Base-by-base conservation (phyloP, 2,797 vertebrate species). In the Macropodus opercularis region DNA sequence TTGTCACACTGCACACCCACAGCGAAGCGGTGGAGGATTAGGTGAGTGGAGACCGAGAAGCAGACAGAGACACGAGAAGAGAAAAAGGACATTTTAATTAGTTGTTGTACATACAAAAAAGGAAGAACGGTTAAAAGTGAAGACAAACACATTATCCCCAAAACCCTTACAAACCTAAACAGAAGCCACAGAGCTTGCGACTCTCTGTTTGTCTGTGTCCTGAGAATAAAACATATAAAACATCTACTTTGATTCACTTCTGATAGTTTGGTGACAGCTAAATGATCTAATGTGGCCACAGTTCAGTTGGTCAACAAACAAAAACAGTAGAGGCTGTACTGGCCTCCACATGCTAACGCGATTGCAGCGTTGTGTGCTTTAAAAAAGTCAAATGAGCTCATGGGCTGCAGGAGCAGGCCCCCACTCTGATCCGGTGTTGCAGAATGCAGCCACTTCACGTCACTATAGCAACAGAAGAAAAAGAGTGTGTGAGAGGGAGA, bases 1-100 rank as follows among this genome's bases (percentile, higher is more conserved):
- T 99, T 99, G 89, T 99, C 98, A 72, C 97, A 99, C 98, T 99
- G 85, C 32, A 71, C 47, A 81, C 21, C 70, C n/a, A 71, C 44
- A 62, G 24, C 66, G 39, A 54, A 13, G 18, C 0, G 1, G 22
- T 11, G 13, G 19, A 38, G 36, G 55, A 26, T 6, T 41, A 56
- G 21, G 38, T 17, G 19, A 48, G 64, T 26, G 31, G 0, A 3
- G 18, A 9, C 17, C 13, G 21, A 29, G 41, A 71, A 19, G 36
- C 6, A 55, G 14, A 48, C 2, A 41, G 12, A 40, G 18, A 55
- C 32, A 52, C 15, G n/a, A 27, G 31, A 22, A 29, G 23, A 62
- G 26, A 43, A 4, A 39, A 6, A 5, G 4, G 35, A 51, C 3
- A 49, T 41, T 63, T 62, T 23, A 19, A 27, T 62, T 67, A 18